Percentiles rank a stretch among this genome's conserved stretches.
Evolutionary conservation across 1,140 invertebrate species (phyloP).

Genomic region (Nymphalis io): DNA sequence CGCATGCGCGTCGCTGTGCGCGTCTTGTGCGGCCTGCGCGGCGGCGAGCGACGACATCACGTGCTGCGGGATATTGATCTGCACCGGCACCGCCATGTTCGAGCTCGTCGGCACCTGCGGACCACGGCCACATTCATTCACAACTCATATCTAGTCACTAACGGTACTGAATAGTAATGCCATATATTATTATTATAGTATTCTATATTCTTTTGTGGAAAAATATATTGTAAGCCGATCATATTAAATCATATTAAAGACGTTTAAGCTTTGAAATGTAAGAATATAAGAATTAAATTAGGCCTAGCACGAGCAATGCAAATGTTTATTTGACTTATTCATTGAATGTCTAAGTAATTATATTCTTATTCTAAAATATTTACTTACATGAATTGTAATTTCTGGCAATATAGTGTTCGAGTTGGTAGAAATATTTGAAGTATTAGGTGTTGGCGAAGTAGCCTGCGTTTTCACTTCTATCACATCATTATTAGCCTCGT

Average conservation of each 20-base stretch:
- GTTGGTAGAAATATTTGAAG: conserved; percentile 19
- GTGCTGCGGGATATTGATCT: conserved; percentile 79
- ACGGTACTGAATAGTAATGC: conserved; percentile 1
- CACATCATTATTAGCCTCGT: conserved; percentile 79
- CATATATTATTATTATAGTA: no score
- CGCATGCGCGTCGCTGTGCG: conserved; percentile 50
- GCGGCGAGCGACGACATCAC: conserved; percentile 68
- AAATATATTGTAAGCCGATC: no score
- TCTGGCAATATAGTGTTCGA: conserved; percentile 61
- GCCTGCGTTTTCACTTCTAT: conserved; percentile 42
- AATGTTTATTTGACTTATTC: no score
- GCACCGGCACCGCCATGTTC: conserved; percentile 67
- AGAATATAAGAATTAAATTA: no score
- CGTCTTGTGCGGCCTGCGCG: conserved; percentile 50
- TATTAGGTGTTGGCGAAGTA: conserved; percentile 38
- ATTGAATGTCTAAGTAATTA: no score
- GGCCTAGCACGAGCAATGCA: no score
- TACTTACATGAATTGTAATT: conserved; percentile 82
- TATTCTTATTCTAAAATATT: background rate
- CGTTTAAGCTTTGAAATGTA: no score
- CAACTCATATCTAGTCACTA: no score
- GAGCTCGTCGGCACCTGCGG: conserved; percentile 73
- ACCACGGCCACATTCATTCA: background rate
- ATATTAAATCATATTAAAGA: no score
- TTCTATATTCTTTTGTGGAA: background rate